phyloP scores from a whole-genome alignment of 2,888 invertebrate genomes.

The Antheraea yamamai region DNA sequence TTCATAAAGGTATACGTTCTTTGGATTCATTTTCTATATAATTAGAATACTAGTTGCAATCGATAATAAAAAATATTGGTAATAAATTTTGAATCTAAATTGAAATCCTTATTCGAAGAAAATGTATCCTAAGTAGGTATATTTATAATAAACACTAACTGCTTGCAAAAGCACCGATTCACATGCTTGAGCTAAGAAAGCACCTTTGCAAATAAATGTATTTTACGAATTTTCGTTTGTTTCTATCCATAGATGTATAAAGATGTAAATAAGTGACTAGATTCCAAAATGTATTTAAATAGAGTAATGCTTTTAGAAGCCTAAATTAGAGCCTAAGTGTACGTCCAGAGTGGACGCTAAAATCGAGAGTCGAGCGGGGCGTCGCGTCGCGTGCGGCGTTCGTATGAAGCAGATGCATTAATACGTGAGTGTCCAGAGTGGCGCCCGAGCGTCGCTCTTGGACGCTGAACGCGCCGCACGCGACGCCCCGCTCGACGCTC shows the following conservation, averaged over 20 bases:
- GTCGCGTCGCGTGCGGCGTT: too few relatives aligned
- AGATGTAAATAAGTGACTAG: background rate
- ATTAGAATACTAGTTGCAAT: background rate
- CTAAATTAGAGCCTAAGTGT: slow-evolving; percentile 10
- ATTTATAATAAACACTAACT: slow-evolving; percentile 66
- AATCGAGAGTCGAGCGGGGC: too few relatives aligned
- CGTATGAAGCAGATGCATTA: too few relatives aligned
- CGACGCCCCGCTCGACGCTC: too few relatives aligned
- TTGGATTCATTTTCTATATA: slow-evolving; percentile 46
- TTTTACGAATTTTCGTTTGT: slow-evolving; percentile 7
- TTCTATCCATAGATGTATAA: background rate
- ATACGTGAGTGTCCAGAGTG: too few relatives aligned
- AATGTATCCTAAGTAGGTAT: slow-evolving; percentile 57
- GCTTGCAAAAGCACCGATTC: slow-evolving; percentile 71
- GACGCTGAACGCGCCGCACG: too few relatives aligned
- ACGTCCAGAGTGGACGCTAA: too few relatives aligned
- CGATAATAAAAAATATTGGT: background rate
- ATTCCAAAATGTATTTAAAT: background rate
- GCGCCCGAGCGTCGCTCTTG: too few relatives aligned
- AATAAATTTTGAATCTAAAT: background rate
- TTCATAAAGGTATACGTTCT: slow-evolving; percentile 29
- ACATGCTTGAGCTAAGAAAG: slow-evolving; percentile 67
- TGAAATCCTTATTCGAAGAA: slow-evolving; percentile 31
- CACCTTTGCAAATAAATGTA: slow-evolving; percentile 33
- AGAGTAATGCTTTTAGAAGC: slow-evolving; percentile 14